Evolutionary conservation across 2,113 vertebrate genomes (phyloP).

Genomic region (Sebastes schlegelii): DNA sequence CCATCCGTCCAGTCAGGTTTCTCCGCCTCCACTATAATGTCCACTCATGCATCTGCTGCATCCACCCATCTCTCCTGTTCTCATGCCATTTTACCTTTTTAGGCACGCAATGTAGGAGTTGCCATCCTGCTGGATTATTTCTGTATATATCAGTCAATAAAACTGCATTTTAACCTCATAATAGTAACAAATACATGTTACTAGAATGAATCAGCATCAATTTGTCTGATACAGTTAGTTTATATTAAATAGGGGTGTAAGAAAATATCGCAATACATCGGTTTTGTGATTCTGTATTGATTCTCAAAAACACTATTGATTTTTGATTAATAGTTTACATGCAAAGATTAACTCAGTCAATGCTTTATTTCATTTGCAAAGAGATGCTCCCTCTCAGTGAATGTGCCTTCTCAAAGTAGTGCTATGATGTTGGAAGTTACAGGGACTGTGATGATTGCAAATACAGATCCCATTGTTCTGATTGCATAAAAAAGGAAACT

Average conservation of each 20-base stretch:
- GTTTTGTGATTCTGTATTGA: too few species aligned
- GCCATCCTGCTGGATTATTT: neutral
- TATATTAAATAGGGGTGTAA: neutral
- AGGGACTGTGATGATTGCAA: too few species aligned
- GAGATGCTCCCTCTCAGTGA: too few species aligned
- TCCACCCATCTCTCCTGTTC: constrained; percentile 9
- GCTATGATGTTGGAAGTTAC: too few species aligned
- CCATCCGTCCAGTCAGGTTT: constrained; percentile 4
- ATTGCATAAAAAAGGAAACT: too few species aligned
- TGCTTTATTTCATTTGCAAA: too few species aligned
- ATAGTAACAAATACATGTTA: neutral
- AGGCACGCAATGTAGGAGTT: neutral
- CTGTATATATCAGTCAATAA: neutral
- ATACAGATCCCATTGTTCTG: too few species aligned
- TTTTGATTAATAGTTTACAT: too few species aligned
- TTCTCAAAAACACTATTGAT: too few species aligned
- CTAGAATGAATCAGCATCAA: neutral
- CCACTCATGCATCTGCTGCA: constrained; percentile 26
- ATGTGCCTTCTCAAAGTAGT: too few species aligned
- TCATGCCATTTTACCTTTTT: constrained; percentile 12
- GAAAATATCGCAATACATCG: too few species aligned
- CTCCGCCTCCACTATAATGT: constrained; percentile 15
- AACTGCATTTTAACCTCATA: constrained; percentile 3
- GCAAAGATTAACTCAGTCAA: too few species aligned
- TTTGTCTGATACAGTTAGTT: neutral